Evolutionary conservation across 2,888 invertebrate species (phyloP).

Genomic region (Oscheius onirici): DNA sequence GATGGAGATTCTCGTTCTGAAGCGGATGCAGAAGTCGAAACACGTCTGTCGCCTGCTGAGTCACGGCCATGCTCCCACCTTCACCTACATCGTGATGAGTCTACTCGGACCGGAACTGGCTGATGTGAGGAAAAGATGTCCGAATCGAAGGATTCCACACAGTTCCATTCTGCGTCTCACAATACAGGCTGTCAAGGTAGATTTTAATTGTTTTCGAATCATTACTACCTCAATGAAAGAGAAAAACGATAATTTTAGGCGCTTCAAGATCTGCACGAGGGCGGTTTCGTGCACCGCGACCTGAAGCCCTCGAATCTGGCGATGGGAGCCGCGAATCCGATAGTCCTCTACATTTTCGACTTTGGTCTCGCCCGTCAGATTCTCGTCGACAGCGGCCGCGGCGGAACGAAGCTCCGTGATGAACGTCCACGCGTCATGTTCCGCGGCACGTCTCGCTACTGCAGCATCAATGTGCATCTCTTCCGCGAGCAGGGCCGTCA

Average conservation of each 20-base stretch:
- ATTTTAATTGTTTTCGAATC: not conserved
- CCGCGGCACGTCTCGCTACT: constrained; percentile 57
- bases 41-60: constrained; percentile 56
- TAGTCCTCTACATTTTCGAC: constrained; percentile 62
- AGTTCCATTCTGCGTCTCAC: constrained; percentile 52
- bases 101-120: constrained; percentile 62
- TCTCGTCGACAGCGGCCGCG: constrained; percentile 79
- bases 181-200: constrained; percentile 52
- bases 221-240: not conserved
- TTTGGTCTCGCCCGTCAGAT: constrained; percentile 68
- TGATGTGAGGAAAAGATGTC: constrained; percentile 56
- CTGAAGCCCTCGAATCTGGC: constrained; percentile 65
- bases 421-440: constrained; percentile 16
- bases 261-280: constrained; percentile 58
- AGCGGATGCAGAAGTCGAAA: constrained; percentile 58
- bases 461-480: constrained; percentile 54
- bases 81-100: constrained; percentile 62
- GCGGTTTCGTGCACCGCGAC: constrained; percentile 64
- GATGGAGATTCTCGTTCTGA: constrained; percentile 63
- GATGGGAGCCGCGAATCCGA: constrained; percentile 35
- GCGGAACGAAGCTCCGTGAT: constrained; percentile 76
- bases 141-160: constrained; percentile 49
- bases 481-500: constrained; percentile 59
- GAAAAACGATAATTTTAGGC: constrained; percentile 37
- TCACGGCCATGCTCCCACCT: constrained; percentile 53